These are phyloP conservation scores for Camelus dromedarius DNA, from an alignment of 2,113 vertebrate genomes.

Conservation along the genomic window DNA sequence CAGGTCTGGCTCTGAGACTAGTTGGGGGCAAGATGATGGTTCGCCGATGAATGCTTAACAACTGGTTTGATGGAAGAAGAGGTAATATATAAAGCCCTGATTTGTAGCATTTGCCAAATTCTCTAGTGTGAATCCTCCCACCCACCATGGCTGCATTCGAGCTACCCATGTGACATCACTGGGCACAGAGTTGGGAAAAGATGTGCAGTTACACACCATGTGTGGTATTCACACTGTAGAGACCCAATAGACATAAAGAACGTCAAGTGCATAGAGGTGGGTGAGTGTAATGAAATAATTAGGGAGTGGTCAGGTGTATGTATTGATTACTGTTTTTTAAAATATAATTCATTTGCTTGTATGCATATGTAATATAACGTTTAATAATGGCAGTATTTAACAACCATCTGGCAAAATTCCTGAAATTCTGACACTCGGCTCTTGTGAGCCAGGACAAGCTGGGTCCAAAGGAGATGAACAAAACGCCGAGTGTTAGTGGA, in stretches of 20 bases:
- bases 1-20: background rate
- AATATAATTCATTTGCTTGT: slow-evolving; percentile 17
- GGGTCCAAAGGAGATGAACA: background rate
- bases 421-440: background rate
- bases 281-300: slow-evolving; percentile 9
- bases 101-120: background rate
- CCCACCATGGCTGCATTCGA: background rate
- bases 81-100: background rate
- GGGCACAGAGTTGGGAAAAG: background rate
- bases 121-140: background rate
- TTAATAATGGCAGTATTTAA: slow-evolving; percentile 20
- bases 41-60: background rate
- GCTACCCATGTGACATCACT: background rate
- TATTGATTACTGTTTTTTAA: background rate
- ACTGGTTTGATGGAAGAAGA: background rate
- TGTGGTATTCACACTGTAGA: background rate
- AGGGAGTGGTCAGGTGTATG: background rate
- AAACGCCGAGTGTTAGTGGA: background rate
- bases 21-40: background rate
- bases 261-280: background rate
- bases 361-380: background rate
- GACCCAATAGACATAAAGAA: background rate
- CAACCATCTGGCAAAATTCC: background rate
- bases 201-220: background rate
- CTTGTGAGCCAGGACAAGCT: background rate